Conservation (phyloP, 2,888 invertebrate genomes). For the Apamea anceps region DNA sequence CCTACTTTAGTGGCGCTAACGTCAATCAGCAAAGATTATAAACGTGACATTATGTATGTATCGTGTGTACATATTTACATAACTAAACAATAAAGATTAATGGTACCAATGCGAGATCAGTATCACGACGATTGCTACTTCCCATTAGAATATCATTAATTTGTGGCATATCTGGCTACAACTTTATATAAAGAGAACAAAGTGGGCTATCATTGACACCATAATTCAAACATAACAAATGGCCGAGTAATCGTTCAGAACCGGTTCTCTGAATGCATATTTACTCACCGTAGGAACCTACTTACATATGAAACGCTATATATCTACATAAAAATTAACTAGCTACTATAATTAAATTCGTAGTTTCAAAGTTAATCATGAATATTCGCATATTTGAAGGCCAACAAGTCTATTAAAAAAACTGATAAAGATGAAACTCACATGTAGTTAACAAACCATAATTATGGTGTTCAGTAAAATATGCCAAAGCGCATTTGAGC, state of each 20-base stretch:
- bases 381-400: slow-evolving; percentile 55
- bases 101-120: slow-evolving; percentile 44
- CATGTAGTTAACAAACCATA: slow-evolving; percentile 57
- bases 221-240: slow-evolving; percentile 55
- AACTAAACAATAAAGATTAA: slow-evolving; percentile 58
- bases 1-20: slow-evolving; percentile 10
- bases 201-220: slow-evolving; percentile 55
- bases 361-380: slow-evolving; percentile 32
- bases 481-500: slow-evolving; percentile 71
- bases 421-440: slow-evolving; percentile 60
- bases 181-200: slow-evolving; percentile 53
- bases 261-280: slow-evolving; percentile 52
- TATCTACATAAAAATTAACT: slow-evolving; percentile 25
- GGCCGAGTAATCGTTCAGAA: slow-evolving; percentile 55
- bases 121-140: slow-evolving; percentile 44
- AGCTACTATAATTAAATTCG: slow-evolving; percentile 33
- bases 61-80: slow-evolving; percentile 53
- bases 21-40: slow-evolving; percentile 34
- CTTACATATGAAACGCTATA: slow-evolving; percentile 34
- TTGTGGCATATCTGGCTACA: slow-evolving; percentile 31
- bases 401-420: slow-evolving; percentile 51
- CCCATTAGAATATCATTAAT: slow-evolving; percentile 42
- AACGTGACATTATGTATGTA: slow-evolving; percentile 51
- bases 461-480: slow-evolving; percentile 67
- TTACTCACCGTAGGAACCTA: slow-evolving; percentile 14